Evolutionary conservation across 2,797 vertebrate genomes (phyloP).

Genomic region (Spinibarbus caldwelli): DNA sequence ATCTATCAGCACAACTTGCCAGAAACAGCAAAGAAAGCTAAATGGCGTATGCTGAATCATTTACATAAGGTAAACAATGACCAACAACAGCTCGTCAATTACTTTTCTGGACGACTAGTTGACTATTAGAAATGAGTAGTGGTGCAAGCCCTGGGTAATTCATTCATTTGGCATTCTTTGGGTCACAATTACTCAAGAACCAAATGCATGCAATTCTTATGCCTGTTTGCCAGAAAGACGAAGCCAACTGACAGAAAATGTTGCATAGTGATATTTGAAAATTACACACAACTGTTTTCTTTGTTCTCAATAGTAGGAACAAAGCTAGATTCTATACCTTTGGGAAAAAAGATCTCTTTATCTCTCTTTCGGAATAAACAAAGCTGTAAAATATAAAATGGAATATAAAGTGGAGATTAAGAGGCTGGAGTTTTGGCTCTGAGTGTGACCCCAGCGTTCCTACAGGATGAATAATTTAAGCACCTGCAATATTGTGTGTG

Average conservation of each 20-base stretch:
- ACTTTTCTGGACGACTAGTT: not conserved
- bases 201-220: not conserved
- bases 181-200: not conserved
- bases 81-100: not conserved
- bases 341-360: slow-evolving; percentile 13
- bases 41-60: not conserved
- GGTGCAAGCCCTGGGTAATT: not conserved
- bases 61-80: slow-evolving; percentile 1
- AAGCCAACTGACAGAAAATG: slow-evolving; percentile 9
- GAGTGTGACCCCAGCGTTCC: slow-evolving; percentile 33
- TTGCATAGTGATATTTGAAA: slow-evolving; percentile 33
- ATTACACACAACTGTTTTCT: slow-evolving; percentile 12
- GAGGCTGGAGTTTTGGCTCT: slow-evolving; percentile 35
- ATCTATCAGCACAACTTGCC: not conserved
- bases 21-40: slow-evolving; percentile 14
- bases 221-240: not conserved
- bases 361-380: slow-evolving; percentile 35
- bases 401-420: slow-evolving; percentile 54
- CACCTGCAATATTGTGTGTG: slow-evolving; percentile 43
- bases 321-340: not conserved
- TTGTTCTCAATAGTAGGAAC: slow-evolving; percentile 33
- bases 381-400: slow-evolving; percentile 48
- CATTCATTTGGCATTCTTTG: slow-evolving; percentile 11
- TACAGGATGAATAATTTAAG: slow-evolving; percentile 56
- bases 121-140: slow-evolving; percentile 3